Base-by-base conservation (phyloP, 2,113 vertebrate species). In the Tretioscincus oriximinensis region DNA sequence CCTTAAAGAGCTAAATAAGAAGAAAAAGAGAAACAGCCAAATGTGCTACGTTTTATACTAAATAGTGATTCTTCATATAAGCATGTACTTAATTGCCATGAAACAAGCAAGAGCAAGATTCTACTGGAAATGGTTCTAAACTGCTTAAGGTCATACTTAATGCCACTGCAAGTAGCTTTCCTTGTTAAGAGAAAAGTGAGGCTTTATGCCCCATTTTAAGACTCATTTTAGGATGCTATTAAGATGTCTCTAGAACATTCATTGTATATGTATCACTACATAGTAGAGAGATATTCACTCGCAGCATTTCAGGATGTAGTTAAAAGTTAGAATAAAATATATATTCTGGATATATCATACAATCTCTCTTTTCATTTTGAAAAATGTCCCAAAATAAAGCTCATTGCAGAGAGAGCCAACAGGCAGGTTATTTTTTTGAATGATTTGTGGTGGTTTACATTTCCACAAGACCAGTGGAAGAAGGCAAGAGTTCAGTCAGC, bases 81-180 rank as follows among this genome's bases (percentile, higher is more conserved):
- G 69, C 69, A 79, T 79, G 77, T 28, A 81, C 61, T 81, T 81
- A 69, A 76, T 54, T 75, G 64, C 65, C 54, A 81, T 76, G 54
- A 75, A 68, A 69, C 3, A 20, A 81, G 21, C 29, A 69, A 81
- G 41, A 63, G 64, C n/a, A 69, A 41, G 76, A 69, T 9, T 58
- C 35, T 41, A 58, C n/a, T 24, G 54, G 47, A 76, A 60, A 76
- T 16, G 61, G 49, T 76, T 18, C 12, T 28, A 81, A 69, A 60
- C 21, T n/a, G 35, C 26, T 81, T 69, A 81, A 75, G 66, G 73
- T 76, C 80, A 69, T 76, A 81, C 69, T 81, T 81, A 76, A 61
- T 28, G 24, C 70, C 77, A 81, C n/a, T 29, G 20, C 51, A 24
- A 21, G 54, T 63, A n/a, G 35, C 35, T 81, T 14, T 63, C 29